Conservation (phyloP, 2,888 invertebrate species). For the Drosophila ezoana region DNA sequence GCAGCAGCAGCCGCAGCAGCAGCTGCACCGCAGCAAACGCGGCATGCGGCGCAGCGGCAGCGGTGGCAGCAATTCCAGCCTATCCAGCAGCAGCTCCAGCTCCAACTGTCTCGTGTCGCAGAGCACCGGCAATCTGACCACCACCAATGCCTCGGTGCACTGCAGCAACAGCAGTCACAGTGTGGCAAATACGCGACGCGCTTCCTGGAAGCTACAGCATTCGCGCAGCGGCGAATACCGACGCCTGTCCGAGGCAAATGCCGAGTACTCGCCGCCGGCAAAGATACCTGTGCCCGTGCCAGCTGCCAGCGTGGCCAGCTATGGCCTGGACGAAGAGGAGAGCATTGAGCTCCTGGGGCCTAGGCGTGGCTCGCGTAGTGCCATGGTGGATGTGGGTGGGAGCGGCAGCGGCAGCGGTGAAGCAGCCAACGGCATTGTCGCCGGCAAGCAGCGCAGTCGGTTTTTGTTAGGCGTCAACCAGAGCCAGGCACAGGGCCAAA, state of each 20-base stretch:
- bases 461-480: constrained; percentile 56
- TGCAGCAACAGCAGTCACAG: constrained; percentile 66
- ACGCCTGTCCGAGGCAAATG: constrained; percentile 76
- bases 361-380: constrained; percentile 55
- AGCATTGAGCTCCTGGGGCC: constrained; percentile 67
- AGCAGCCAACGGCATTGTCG: constrained; percentile 5
- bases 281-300: constrained; percentile 52
- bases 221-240: constrained; percentile 80
- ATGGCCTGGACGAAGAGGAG: constrained; percentile 65
- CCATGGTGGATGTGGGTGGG: constrained; percentile 41
- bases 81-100: constrained; percentile 74
- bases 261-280: constrained; percentile 66
- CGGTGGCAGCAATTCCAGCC: constrained; percentile 71
- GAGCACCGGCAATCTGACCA: constrained; percentile 68
- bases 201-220: constrained; percentile 81
- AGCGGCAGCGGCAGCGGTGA: constrained; percentile 5
- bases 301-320: constrained; percentile 29
- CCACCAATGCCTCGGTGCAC: constrained; percentile 67
- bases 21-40: constrained; percentile 34
- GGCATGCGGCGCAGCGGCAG: constrained; percentile 55
- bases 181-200: constrained; percentile 68
- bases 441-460: constrained; percentile 46
- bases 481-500: constrained; percentile 34
- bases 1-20: constrained; percentile 7
- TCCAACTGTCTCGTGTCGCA: constrained; percentile 66